phyloP scores from a whole-genome alignment of 2,888 invertebrate genomes.

The Hirtodrosophila cameraria region DNA sequence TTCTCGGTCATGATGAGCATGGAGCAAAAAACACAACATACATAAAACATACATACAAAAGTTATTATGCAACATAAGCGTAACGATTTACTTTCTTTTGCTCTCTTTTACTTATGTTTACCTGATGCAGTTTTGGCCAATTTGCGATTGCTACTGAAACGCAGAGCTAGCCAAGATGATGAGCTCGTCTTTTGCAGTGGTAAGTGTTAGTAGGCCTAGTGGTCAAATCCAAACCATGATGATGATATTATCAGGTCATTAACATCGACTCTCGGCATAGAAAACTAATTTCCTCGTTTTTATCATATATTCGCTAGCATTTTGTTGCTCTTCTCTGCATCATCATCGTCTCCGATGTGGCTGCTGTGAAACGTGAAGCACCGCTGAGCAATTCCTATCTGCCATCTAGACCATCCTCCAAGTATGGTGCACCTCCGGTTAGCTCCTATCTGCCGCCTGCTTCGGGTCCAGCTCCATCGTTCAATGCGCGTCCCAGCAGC shows the following conservation, averaged over 20 bases:
- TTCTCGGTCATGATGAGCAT: constrained; percentile 40
- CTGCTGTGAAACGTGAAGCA: constrained; percentile 82
- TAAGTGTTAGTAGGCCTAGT: constrained; percentile 55
- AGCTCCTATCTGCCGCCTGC: constrained; percentile 86
- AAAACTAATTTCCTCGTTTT: constrained; percentile 72
- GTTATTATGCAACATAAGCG: constrained; percentile 68
- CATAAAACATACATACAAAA: background rate
- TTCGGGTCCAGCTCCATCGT: constrained; percentile 82
- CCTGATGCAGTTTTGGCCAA: constrained; percentile 57
- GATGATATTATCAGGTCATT: constrained; percentile 19
- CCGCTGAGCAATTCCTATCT: constrained; percentile 82
- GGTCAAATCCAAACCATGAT: background rate
- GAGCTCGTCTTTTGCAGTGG: constrained; percentile 72
- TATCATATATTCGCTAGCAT: constrained; percentile 42
- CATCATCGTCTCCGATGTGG: constrained; percentile 54
- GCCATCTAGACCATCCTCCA: constrained; percentile 81
- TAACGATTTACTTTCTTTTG: constrained; percentile 40
- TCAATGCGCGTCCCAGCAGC: constrained; percentile 69
- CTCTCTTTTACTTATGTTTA: constrained; percentile 29
- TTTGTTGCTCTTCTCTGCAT: constrained; percentile 50
- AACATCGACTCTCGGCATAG: constrained; percentile 44
- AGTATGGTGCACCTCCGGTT: constrained; percentile 85
- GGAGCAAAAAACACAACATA: constrained; percentile 7
- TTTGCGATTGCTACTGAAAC: constrained; percentile 40
- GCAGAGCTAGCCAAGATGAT: constrained; percentile 63